Evolutionary conservation across 2,113 vertebrate genomes (phyloP).

Genomic region (Oxygymnocypris stewartii): DNA sequence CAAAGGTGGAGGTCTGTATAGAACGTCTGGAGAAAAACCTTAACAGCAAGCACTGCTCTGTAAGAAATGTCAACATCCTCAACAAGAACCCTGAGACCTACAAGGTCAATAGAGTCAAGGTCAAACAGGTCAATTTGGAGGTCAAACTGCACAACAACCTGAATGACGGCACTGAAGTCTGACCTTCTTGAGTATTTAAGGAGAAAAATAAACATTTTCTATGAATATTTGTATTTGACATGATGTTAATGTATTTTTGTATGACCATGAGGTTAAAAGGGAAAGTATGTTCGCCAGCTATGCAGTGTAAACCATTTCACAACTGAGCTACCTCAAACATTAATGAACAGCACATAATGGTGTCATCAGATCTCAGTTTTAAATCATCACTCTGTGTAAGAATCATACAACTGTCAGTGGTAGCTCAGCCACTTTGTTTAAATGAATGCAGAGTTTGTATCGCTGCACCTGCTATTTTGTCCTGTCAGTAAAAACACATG

Average conservation of each 20-base stretch:
- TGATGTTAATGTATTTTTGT: slow-evolving; percentile 84
- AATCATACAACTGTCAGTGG: slow-evolving; percentile 54
- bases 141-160: slow-evolving; percentile 92
- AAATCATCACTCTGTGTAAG: slow-evolving; percentile 15
- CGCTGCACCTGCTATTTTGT: slow-evolving; percentile 55
- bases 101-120: slow-evolving; percentile 71
- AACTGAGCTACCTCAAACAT: slow-evolving; percentile 77
- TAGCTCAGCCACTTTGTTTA: slow-evolving; percentile 73
- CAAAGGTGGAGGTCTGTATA: slow-evolving; percentile 80
- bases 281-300: slow-evolving; percentile 65
- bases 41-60: slow-evolving; percentile 81
- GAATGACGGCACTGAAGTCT: slow-evolving; percentile 93
- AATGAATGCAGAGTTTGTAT: slow-evolving; percentile 49
- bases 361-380: slow-evolving; percentile 38
- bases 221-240: slow-evolving; percentile 73
- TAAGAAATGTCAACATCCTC: slow-evolving; percentile 83
- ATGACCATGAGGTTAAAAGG: slow-evolving; percentile 65
- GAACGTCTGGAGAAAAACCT: slow-evolving; percentile 75
- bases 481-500: slow-evolving; percentile 54
- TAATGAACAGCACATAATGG: slow-evolving; percentile 31
- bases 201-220: slow-evolving; percentile 70
- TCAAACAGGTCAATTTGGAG: slow-evolving; percentile 90
- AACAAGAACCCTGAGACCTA: slow-evolving; percentile 66
- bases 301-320: slow-evolving; percentile 66
- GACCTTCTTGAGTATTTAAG: slow-evolving; percentile 58